These are phyloP conservation scores for Sebastes minor DNA, from an alignment of 2,797 vertebrate genomes.

Conservation along the genomic window DNA sequence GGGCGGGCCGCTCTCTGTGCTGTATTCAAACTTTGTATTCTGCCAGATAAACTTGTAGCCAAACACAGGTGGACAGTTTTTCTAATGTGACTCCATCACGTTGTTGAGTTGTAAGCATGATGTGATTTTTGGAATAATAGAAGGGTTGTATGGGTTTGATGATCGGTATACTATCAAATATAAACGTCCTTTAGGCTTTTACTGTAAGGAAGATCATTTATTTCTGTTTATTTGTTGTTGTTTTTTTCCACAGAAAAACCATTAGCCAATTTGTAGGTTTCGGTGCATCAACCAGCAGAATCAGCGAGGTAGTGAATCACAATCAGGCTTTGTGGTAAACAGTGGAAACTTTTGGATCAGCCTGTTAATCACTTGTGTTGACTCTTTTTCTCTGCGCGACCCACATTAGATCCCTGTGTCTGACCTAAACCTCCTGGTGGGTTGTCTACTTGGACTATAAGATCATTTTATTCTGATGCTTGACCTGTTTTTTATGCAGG, in stretches of 20 bases:
- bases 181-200: not conserved
- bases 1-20: not conserved
- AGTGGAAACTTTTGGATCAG: conserved; percentile 17
- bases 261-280: not conserved
- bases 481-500: not conserved
- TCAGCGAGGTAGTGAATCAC: not conserved
- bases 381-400: not conserved
- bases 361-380: not conserved
- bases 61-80: not conserved
- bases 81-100: not conserved
- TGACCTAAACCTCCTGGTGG: not conserved
- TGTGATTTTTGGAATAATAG: not conserved
- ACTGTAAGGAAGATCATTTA: not conserved
- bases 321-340: not conserved
- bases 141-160: not conserved
- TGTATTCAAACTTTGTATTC: not conserved
- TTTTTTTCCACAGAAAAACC: not conserved
- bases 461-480: not conserved
- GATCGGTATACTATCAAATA: not conserved
- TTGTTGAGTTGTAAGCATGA: not conserved
- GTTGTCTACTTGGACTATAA: not conserved
- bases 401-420: not conserved
- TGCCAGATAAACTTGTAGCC: not conserved
- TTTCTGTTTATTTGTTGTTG: not conserved
- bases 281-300: not conserved